Evolutionary conservation across 1,140 invertebrate genomes (phyloP), one percentile per base, ranked within the genome.

Genomic region (Myzus persicae): DNA sequence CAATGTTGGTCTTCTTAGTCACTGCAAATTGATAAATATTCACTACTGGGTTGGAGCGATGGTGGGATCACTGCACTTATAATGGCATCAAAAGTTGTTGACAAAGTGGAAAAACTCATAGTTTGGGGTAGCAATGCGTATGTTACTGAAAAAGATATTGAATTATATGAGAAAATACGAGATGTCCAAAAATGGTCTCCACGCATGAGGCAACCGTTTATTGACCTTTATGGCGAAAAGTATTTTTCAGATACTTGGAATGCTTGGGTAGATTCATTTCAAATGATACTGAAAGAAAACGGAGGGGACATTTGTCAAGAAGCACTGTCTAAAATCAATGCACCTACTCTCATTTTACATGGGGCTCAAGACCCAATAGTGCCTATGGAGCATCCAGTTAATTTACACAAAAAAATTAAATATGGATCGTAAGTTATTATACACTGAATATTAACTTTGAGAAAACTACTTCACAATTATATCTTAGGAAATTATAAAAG

Each of bases 31-130:
- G 94, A 95, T 1, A 97, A 97, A 94, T 98, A 97, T 95, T 98
- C 97, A 0, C 94, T 98, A 1, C 93, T 98, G 46, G 98, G 98
- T 0, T 99, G 98, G 98, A 98, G 97, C 95, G 98, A 98, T 95
- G 98, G 98, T 82, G 98, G 97, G 6, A 98, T 97, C 67, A 97
- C 97, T 18, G 97, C 96, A 9, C 95, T 98, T 84, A 96, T 98
- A 8, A 94, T 98, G 11, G 97, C 98, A 24, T 96, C 96, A 1
- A 96, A 96, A 67, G 96, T 97, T 95, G 96, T 97, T 0, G 95
- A 97, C 9, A 95, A 95, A 38, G 95, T 99, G 1, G 95, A 96
- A 7, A 98, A 97, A 94, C 95, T 98, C 54, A 96, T 98, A 1
- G 95, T 98, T 44, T 97, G 97, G 97, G 98, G 98, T 38, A 95